phyloP scores from a whole-genome alignment of 2,113 vertebrate genomes.

The Alectura lathami region DNA sequence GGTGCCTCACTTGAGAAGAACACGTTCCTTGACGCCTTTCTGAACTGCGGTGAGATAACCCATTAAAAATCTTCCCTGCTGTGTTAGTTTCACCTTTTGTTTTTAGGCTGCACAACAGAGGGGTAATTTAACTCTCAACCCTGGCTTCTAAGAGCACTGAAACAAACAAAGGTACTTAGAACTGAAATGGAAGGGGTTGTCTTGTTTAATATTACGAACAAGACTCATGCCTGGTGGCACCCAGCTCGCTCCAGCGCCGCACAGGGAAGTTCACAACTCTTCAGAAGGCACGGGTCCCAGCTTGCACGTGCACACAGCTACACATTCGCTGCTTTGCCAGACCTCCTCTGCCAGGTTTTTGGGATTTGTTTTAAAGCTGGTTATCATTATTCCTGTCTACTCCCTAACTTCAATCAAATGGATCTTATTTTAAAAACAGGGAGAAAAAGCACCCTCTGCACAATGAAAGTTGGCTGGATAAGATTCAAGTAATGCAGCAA shows the following conservation, averaged over 20 bases:
- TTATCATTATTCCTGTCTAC: background rate
- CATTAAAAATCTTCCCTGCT: background rate
- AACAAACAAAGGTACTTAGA: background rate
- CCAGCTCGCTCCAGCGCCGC: background rate
- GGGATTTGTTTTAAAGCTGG: background rate
- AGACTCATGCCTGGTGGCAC: background rate
- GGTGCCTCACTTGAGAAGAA: background rate
- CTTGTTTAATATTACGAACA: background rate
- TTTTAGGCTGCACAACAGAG: background rate
- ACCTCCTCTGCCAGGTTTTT: background rate
- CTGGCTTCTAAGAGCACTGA: background rate
- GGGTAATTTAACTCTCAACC: conserved; percentile 34
- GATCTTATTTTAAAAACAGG: background rate
- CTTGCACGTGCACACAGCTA: background rate
- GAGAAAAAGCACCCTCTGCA: background rate
- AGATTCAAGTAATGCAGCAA: conserved; percentile 24
- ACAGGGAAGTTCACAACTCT: background rate
- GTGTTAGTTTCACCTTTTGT: background rate
- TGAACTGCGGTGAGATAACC: background rate
- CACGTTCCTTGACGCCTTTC: background rate
- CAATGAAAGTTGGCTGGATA: conserved; percentile 21
- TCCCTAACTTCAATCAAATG: conserved; percentile 36
- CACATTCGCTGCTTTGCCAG: background rate
- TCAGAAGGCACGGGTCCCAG: background rate
- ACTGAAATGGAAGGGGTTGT: conserved; percentile 1